These are phyloP conservation scores for Campaea margaritaria DNA, from an alignment of 2,888 invertebrate genomes.

Conservation along the genomic window DNA sequence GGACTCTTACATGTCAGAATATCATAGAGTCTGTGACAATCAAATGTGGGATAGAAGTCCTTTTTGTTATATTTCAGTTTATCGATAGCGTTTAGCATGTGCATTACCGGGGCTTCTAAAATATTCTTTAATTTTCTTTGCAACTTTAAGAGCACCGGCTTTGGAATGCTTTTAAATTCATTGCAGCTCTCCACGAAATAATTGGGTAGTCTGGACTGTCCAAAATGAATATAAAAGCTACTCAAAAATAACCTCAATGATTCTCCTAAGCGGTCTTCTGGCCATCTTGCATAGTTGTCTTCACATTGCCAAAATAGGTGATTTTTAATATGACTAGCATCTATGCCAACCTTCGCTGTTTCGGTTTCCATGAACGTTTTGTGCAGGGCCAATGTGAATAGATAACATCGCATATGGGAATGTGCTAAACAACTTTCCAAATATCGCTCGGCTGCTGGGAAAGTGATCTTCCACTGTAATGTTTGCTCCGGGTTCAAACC, in stretches of 20 bases:
- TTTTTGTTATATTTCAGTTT: conserved; percentile 87
- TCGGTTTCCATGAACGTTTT: conserved; percentile 89
- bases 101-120: conserved; percentile 89
- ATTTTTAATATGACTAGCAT: conserved; percentile 89
- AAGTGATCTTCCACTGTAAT: conserved; percentile 92
- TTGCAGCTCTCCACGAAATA: conserved; percentile 91
- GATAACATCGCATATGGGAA: conserved; percentile 89
- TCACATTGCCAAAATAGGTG: conserved; percentile 93
- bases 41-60: conserved; percentile 87
- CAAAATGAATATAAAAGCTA: conserved; percentile 86
- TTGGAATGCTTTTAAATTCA: conserved; percentile 89
- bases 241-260: conserved; percentile 87
- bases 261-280: conserved; percentile 90
- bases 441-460: conserved; percentile 91
- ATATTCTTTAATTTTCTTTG: conserved; percentile 89
- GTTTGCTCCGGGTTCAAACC: conserved; percentile 86
- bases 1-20: conserved; percentile 85
- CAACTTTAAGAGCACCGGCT: conserved; percentile 86
- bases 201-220: conserved; percentile 87
- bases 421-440: conserved; percentile 89
- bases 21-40: conserved; percentile 85
- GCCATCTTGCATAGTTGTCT: conserved; percentile 89
- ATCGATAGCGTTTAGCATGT: conserved; percentile 88
- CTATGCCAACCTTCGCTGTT: conserved; percentile 87
- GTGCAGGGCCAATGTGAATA: conserved; percentile 88